Conservation (phyloP, 2,113 vertebrate genomes). For the Oreochromis tanganicae region DNA sequence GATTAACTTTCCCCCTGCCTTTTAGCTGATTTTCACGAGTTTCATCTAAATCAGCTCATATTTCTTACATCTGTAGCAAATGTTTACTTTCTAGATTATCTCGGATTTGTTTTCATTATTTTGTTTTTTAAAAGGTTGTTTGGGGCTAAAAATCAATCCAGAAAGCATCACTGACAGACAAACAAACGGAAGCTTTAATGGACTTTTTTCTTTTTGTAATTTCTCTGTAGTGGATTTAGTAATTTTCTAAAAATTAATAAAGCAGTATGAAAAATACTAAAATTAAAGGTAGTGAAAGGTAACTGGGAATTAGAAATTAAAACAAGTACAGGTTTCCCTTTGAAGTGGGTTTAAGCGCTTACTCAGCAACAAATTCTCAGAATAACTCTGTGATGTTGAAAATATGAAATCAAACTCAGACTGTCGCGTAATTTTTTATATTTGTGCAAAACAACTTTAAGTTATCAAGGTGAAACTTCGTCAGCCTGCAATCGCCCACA, state of each 20-base stretch:
- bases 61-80: neutral
- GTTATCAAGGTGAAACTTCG: neutral
- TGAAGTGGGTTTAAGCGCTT: neutral
- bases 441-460: neutral
- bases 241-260: neutral
- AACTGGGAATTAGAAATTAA: neutral
- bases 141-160: neutral
- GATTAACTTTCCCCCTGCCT: neutral
- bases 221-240: neutral
- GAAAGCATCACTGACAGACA: neutral
- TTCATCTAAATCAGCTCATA: neutral
- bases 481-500: rapidly evolving
- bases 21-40: neutral
- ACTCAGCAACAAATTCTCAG: neutral
- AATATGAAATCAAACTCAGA: neutral
- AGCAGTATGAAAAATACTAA: neutral
- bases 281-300: neutral
- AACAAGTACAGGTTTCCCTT: neutral
- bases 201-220: neutral
- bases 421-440: neutral
- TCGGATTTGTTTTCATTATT: neutral
- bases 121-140: neutral
- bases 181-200: neutral
- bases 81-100: neutral
- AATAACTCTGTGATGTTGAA: neutral